Conservation (phyloP, 92 coral and sea anemone genomes). For the Epizoanthus rinbou region DNA sequence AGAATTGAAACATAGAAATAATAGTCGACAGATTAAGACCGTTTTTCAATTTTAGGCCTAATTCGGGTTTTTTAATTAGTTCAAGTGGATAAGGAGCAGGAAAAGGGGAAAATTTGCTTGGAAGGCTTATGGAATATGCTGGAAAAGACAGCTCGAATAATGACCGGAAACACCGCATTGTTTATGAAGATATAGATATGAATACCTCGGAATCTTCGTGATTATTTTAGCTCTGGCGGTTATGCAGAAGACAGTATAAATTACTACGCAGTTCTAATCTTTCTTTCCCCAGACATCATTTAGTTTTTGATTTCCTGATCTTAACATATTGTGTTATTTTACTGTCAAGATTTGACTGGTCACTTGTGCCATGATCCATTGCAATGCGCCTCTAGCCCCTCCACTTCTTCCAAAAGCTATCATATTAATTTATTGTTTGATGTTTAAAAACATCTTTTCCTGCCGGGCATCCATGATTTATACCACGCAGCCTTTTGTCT, state of each 20-base stretch:
- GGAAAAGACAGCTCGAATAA: constrained; percentile 67
- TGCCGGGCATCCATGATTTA: too few species aligned
- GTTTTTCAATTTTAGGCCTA: constrained; percentile 21
- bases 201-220: neutral
- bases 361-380: too few species aligned
- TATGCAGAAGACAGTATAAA: neutral
- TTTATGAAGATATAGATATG: constrained; percentile 70
- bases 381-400: too few species aligned
- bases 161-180: constrained; percentile 87
- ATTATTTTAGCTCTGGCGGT: neutral
- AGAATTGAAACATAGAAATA: neutral
- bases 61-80: constrained; percentile 25
- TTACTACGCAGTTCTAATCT: neutral
- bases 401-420: too few species aligned
- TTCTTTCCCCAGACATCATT: too few species aligned
- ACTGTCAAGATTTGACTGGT: too few species aligned
- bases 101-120: constrained; percentile 25
- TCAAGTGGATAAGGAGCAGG: constrained; percentile 22
- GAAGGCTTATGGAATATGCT: constrained; percentile 45
- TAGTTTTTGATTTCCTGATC: too few species aligned
- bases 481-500: too few species aligned
- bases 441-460: too few species aligned
- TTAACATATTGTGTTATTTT: too few species aligned
- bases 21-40: constrained; percentile 5
- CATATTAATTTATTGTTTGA: too few species aligned